phyloP scores from a whole-genome alignment of 2,113 vertebrate genomes.

The Petaurus breviceps region DNA sequence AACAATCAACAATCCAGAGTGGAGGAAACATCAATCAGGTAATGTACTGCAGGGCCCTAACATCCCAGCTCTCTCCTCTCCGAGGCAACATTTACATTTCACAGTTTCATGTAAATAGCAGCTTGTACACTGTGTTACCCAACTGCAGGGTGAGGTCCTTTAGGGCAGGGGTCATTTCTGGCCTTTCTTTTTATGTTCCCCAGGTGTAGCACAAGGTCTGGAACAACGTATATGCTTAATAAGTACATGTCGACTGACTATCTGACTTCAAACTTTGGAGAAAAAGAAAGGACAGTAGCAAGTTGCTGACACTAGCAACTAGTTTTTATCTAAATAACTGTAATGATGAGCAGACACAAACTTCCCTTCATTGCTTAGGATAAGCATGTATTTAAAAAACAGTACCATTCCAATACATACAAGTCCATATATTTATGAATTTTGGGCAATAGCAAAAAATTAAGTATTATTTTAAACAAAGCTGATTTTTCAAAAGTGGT shows the following conservation, averaged over 20 bases:
- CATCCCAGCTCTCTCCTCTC: neutral
- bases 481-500: neutral
- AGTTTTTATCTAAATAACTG: slow-evolving; percentile 37
- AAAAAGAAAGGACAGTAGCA: neutral
- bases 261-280: neutral
- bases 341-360: neutral
- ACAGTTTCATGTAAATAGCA: too few relatives aligned
- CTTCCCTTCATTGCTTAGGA: slow-evolving; percentile 27
- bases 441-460: neutral
- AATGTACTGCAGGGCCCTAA: neutral
- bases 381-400: slow-evolving; percentile 4
- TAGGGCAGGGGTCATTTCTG: neutral
- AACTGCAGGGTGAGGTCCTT: neutral
- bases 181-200: neutral
- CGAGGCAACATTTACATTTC: too few relatives aligned
- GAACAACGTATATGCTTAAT: neutral
- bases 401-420: neutral
- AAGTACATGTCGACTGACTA: slow-evolving; percentile 24
- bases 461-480: slow-evolving; percentile 3
- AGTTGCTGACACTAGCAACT: neutral
- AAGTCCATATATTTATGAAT: slow-evolving; percentile 10
- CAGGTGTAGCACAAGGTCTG: neutral
- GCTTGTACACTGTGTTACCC: neutral
- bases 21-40: neutral
- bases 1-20: too few relatives aligned